Evolutionary conservation across 2,113 vertebrate species (phyloP).

Genomic region (Chaetodon trifascialis): DNA sequence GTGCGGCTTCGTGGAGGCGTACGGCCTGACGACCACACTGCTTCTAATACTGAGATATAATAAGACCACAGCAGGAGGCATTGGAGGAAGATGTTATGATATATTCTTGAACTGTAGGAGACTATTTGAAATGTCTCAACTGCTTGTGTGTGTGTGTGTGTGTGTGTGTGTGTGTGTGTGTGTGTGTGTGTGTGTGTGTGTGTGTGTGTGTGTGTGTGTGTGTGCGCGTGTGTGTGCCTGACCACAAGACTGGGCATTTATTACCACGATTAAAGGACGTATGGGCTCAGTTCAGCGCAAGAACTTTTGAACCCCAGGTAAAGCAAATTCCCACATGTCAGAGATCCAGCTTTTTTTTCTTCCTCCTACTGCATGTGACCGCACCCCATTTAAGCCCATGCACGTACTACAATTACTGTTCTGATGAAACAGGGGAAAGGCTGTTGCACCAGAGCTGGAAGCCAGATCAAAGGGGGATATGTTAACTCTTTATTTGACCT

Average conservation of each 20-base stretch:
- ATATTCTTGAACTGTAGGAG: slow-evolving; percentile 40
- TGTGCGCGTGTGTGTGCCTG: background rate
- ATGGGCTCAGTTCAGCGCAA: slow-evolving; percentile 2
- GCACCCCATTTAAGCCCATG: slow-evolving; percentile 61
- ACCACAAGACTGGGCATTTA: slow-evolving; percentile 50
- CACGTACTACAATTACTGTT: slow-evolving; percentile 62
- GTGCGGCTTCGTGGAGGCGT: slow-evolving; percentile 33
- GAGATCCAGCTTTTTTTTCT: slow-evolving; percentile 34
- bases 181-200: slow-evolving; percentile 1
- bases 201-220: slow-evolving; percentile 15
- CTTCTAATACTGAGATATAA: slow-evolving; percentile 65
- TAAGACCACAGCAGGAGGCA: slow-evolving; percentile 52
- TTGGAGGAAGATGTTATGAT: slow-evolving; percentile 50
- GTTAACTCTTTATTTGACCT: slow-evolving; percentile 56
- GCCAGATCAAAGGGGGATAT: slow-evolving; percentile 50
- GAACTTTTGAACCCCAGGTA: slow-evolving; percentile 77
- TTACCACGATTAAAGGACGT: slow-evolving; percentile 62
- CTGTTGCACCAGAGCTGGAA: slow-evolving; percentile 46
- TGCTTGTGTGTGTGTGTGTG: slow-evolving; percentile 8
- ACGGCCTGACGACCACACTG: slow-evolving; percentile 37
- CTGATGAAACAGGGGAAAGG: slow-evolving; percentile 46
- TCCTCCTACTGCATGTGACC: slow-evolving; percentile 31
- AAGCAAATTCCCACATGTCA: slow-evolving; percentile 74
- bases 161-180: background rate
- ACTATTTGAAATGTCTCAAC: slow-evolving; percentile 30